Percentiles rank a stretch among this genome's conserved stretches.
phyloP scores from a whole-genome alignment of 2,113 vertebrate species.

The Ctenomys sociabilis region DNA sequence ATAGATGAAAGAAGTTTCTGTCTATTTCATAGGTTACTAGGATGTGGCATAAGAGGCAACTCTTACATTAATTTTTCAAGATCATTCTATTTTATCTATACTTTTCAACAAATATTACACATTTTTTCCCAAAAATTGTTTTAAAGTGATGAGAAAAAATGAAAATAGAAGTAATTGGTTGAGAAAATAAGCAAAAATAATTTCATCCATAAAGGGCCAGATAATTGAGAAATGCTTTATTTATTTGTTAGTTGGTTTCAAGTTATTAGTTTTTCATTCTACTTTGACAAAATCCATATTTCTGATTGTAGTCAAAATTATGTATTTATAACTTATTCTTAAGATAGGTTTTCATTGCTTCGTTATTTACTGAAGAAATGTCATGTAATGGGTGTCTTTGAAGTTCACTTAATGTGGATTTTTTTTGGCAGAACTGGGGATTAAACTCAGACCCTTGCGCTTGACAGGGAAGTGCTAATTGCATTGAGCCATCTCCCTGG shows the following conservation, averaged over 20 bases:
- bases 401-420: not conserved
- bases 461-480: too few relatives aligned
- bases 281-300: not conserved
- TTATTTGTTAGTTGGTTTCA: not conserved
- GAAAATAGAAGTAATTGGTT: not conserved
- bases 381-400: not conserved
- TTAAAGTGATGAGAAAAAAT: not conserved
- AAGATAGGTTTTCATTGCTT: not conserved
- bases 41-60: not conserved
- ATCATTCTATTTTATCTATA: constrained; percentile 18
- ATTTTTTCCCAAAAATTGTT: not conserved
- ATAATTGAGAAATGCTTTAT: not conserved
- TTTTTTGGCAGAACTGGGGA: too few relatives aligned
- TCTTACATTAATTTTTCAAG: not conserved
- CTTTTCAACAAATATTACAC: not conserved
- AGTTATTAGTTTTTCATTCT: not conserved
- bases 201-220: not conserved
- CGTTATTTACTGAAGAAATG: not conserved
- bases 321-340: not conserved
- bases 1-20: not conserved
- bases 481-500: too few relatives aligned
- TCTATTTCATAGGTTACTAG: not conserved
- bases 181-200: not conserved
- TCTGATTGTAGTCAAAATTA: not conserved
- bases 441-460: too few relatives aligned